These are phyloP conservation scores for Sminthopsis crassicaudata DNA, from an alignment of 2,113 vertebrate species.

Conservation along the genomic window DNA sequence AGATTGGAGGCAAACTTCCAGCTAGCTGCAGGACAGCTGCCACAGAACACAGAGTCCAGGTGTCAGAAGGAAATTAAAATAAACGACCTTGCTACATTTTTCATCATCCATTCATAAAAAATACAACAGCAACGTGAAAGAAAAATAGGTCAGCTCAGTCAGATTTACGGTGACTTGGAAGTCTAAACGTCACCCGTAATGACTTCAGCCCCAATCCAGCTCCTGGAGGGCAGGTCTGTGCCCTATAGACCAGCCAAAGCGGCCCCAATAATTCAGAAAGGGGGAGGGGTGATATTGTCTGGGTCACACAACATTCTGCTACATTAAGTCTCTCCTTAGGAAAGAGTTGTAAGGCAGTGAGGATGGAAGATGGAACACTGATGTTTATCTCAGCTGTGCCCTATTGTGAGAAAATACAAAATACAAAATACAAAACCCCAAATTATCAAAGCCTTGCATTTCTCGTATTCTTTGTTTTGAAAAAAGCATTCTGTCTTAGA, in stretches of 20 bases:
- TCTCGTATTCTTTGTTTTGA: neutral
- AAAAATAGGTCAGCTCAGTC: constrained; percentile 64
- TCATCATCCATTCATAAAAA: constrained; percentile 73
- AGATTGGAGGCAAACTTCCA: neutral
- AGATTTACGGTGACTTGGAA: constrained; percentile 50
- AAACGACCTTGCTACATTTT: constrained; percentile 50
- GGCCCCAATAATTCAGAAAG: constrained; percentile 27
- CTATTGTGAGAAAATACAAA: neutral
- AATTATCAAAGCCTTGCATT: neutral
- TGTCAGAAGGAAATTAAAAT: constrained; percentile 69
- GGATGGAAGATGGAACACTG: neutral
- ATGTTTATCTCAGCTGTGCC: neutral
- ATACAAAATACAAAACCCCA: neutral
- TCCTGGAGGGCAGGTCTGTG: constrained; percentile 3
- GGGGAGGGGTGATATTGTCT: neutral
- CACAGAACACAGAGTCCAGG: neutral
- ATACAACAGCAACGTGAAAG: constrained; percentile 55
- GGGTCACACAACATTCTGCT: neutral
- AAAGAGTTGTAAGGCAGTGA: neutral
- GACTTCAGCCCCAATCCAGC: constrained; percentile 36
- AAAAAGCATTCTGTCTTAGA: neutral
- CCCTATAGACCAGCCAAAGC: neutral
- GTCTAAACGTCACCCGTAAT: constrained; percentile 32
- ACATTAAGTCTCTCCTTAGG: neutral
- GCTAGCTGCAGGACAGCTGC: constrained; percentile 2